Base-by-base conservation (phyloP, 2,888 invertebrate species). In the Melanostoma mellinum region DNA sequence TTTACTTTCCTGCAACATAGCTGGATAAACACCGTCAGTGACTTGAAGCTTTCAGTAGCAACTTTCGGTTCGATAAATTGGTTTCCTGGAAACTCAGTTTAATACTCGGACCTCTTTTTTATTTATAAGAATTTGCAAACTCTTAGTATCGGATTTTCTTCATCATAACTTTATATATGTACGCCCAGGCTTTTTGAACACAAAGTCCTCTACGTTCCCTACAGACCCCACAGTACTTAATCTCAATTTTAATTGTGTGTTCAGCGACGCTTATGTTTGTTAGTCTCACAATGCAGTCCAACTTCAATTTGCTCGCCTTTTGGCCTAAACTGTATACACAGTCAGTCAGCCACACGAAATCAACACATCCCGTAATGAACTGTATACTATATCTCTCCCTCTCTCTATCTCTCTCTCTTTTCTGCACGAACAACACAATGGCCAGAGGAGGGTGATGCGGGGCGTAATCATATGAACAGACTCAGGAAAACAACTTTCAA, bases 401-500 rank as follows among this genome's bases (percentile, higher is more conserved):
- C 1, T 52, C 50, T 1, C 9, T 3, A 30, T 10, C 3, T n/a
- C 4, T 4, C 56, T 1, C 53, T 8, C 40, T 40, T 0, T 35
- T 20, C 20, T 20, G 20, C 20, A 20, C 20, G 20, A 20, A 20
- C 20, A 20, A 40, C 3, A 38, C 73, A 20, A 40, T 9, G 55
- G 8, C 35, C 50, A 42, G 36, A 44, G 38, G 20, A 20, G 20
- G 20, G 20, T 20, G 1, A 20, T 20, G 35, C 8, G 55, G 8
- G 40, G n/a, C 10, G 60, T 32, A 61, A 53, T 50, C 69, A 38
- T 61, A 50, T 32, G 10, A 56, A 56, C 72, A 46, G 46, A 69
- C 52, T 71, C 79, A 77, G 80, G 80, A 85, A 85, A 86, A 86
- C 86, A 86, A 86, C 86, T 86, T 86, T 86, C 86, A 67, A 86